Evolutionary conservation across 2,888 invertebrate species (phyloP), one percentile per base, ranked within the genome.

Genomic region (Drosophila nr. medialis): DNA sequence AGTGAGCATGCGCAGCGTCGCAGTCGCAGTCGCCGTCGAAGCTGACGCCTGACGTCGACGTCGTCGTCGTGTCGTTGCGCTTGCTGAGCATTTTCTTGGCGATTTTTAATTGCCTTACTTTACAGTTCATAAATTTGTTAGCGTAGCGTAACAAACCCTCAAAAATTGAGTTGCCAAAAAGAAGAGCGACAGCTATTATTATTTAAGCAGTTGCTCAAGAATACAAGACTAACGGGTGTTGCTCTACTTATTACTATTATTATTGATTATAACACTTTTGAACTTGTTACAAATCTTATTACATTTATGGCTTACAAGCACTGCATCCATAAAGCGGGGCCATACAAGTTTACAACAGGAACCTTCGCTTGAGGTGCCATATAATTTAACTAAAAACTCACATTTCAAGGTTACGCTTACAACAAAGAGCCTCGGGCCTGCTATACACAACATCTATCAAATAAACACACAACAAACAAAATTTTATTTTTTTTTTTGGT

Each of bases 71-170:
- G 27, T 8, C 38, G 42, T 54, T 45, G 29, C 32, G 48, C 55
- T 45, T 30, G 61, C 65, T 69, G 77, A 64, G 67, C 77, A 64
- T 72, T 76, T 70, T 61, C 66, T 75, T 63, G 51, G 38, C 65
- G 36, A 60, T 64, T 72, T 80, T 81, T 83, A 83, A 83, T 81
- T 81, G 70, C 64, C 72, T 32, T 67, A 64, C 74, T 76, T 64
- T 67, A 77, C 83, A 83, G 83, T 64, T 74, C 81, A 80, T 80
- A 81, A 83, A 83, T 73, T 78, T 71, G 72, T 72, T 70, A 48
- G 64, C 64, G 62, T 49, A 72, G 67, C 71, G 79, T 78, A 74
- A 77, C 75, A 60, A 74, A 58, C 49, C 30, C 34, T 27, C 58
- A 32, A 63, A 65, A 64, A n/a, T 13, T 24, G 58, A 53, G n/a